phyloP scores from a whole-genome alignment of 23 tunicate genomes.

The Phallusia fumigata region DNA sequence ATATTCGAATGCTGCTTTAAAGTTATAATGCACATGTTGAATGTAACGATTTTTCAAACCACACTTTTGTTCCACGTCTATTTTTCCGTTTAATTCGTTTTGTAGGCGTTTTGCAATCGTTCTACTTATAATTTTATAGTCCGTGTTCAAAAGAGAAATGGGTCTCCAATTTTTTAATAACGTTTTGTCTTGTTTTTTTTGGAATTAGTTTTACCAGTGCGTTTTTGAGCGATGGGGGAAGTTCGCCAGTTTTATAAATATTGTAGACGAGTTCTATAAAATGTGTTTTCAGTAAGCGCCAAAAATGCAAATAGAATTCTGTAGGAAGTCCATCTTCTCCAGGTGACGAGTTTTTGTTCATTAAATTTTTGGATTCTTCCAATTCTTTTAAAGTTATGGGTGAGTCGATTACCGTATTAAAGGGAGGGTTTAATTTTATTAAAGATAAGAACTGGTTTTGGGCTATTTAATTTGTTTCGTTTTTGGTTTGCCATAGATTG shows the following conservation, averaged over 20 bases:
- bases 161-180: conserved; percentile 38
- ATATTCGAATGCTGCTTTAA: not conserved
- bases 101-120: not conserved
- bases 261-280: conserved; percentile 14
- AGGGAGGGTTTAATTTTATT: not conserved
- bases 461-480: too few relatives aligned
- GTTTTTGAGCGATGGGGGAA: not conserved
- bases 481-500: conserved; percentile 18
- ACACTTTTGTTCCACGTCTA: conserved; percentile 4
- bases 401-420: not conserved
- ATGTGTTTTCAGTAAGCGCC: not conserved
- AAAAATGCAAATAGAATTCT: conserved; percentile 4
- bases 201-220: conserved; percentile 25
- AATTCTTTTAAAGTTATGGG: conserved; percentile 3
- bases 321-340: conserved; percentile 29
- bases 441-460: not conserved
- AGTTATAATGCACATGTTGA: not conserved
- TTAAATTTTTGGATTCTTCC: not conserved
- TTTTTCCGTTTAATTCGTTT: not conserved
- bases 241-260: not conserved
- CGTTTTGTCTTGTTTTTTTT: conserved; percentile 22
- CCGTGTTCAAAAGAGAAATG: conserved; percentile 28
- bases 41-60: not conserved
- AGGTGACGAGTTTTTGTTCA: conserved; percentile 19
- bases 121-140: conserved; percentile 39